Base-by-base conservation (phyloP, 2,888 invertebrate species). In the Sialis lutaria region DNA sequence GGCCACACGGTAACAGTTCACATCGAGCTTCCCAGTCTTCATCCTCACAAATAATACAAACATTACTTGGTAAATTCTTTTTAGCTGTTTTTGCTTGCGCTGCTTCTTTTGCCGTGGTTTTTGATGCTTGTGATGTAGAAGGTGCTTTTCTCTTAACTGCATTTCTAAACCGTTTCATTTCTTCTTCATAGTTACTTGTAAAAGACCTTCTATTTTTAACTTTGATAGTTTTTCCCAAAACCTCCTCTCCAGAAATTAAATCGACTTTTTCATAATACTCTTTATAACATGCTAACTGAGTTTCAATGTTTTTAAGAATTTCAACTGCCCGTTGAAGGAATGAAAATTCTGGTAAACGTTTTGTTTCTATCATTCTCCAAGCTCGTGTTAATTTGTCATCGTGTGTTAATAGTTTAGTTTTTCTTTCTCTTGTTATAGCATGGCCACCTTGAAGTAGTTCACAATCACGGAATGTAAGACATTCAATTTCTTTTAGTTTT, bases 401-500 rank as follows among this genome's bases (percentile, higher is more conserved):
- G 22, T 37, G 37, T 30, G 47, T 47, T 12, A 47, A 42, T 31
- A 47, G 30, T 47, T 47, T 47, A 12, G 47, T 47, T 42, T 47
- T 47, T 6, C 47, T 33, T 42, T 47, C 47, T n/a, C 47, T 42
- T n/a, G 42, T 33, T 31, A 47, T 47, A 34, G 47, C 47, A 31
- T 47, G 47, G 6, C 47, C 47, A 31, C 47, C 47, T 30, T 40
- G 33, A 8, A 47, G 32, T 33, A 47, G 9, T 33, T 47, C 47
- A 42, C 39, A 47, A 42, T 47, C 47, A 30, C 47, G 47, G 35
- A 47, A 47, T 42, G 47, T 47, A 6, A 47, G 35, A 42, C 47
- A 47, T 47, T 47, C 47, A 30, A 47, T 37, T 47, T 47, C 47
- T 47, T 47, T 47, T 6, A 47, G 33, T 42, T 47, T 47, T 42